Evolutionary conservation across 2,113 vertebrate genomes (phyloP).

Genomic region (Pitta sordida): DNA sequence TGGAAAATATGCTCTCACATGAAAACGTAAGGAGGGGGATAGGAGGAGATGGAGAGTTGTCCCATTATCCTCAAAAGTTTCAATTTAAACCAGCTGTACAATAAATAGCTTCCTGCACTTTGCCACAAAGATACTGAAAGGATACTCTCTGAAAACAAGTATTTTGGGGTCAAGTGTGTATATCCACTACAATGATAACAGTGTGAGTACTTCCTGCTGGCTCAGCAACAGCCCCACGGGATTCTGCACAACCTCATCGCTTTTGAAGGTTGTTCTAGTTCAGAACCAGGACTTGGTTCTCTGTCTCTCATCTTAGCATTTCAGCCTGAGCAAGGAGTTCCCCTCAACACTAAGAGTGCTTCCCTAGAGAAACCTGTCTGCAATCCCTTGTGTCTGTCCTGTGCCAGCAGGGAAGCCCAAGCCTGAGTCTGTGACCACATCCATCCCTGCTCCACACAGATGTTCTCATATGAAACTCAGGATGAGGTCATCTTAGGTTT

Average conservation of each 20-base stretch:
- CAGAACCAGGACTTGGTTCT: background rate
- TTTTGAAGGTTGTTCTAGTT: accelerated
- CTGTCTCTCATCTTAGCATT: background rate
- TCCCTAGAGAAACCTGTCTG: background rate
- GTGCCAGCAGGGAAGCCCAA: background rate
- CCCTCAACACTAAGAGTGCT: accelerated
- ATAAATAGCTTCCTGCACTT: constrained; percentile 41
- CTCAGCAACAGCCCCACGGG: background rate
- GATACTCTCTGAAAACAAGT: constrained; percentile 4
- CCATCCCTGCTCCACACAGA: accelerated
- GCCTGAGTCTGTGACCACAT: accelerated
- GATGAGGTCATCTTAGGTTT: background rate
- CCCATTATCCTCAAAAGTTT: constrained; percentile 32
- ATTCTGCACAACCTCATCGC: background rate
- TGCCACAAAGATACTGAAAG: background rate
- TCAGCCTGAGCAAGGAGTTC: background rate
- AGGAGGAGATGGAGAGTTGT: background rate
- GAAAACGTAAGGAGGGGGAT: background rate
- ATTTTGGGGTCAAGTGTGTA: background rate
- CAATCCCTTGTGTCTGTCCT: background rate
- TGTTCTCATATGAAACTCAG: background rate
- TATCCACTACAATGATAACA: background rate
- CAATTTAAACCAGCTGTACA: constrained; percentile 63
- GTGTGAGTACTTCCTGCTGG: background rate
- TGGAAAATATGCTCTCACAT: constrained; percentile 57